phyloP scores from a whole-genome alignment of 2,888 invertebrate genomes.

The Nudaria mundana region DNA sequence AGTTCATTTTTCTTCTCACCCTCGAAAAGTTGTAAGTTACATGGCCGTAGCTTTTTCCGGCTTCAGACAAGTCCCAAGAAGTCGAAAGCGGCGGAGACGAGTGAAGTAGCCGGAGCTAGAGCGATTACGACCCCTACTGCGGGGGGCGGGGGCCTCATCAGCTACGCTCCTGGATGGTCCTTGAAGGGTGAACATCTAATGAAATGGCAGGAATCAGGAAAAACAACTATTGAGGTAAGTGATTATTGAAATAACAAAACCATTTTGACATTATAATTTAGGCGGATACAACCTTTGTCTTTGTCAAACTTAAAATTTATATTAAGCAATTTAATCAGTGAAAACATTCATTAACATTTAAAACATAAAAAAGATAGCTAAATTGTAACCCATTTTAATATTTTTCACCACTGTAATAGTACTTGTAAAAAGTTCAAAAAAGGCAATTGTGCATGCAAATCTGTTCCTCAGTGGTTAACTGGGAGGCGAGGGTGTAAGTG shows the following conservation, averaged over 20 bases:
- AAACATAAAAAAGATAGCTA: constrained; percentile 18
- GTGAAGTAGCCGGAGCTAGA: constrained; percentile 38
- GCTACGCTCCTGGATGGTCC: constrained; percentile 83
- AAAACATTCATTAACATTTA: neutral
- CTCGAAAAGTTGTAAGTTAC: constrained; percentile 75
- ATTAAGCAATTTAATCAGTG: neutral
- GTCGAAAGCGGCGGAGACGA: constrained; percentile 64
- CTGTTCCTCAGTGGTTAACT: constrained; percentile 46
- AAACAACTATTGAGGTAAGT: constrained; percentile 80
- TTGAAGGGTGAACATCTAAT: constrained; percentile 82
- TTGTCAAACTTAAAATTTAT: too few relatives aligned
- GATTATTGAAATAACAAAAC: neutral
- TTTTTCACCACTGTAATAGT: constrained; percentile 25
- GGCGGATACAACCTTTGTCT: too few relatives aligned
- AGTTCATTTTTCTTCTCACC: constrained; percentile 79
- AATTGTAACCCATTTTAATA: constrained; percentile 17
- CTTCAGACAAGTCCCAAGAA: constrained; percentile 77
- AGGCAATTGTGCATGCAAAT: constrained; percentile 64
- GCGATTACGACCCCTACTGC: constrained; percentile 36
- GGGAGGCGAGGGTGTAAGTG: constrained; percentile 39
- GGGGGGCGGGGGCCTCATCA: constrained; percentile 74
- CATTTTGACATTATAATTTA: too few relatives aligned
- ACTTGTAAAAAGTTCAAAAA: constrained; percentile 38
- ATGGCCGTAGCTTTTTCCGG: constrained; percentile 76
- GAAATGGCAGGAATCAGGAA: constrained; percentile 83